These are phyloP conservation scores for Dallia pectoralis DNA, from an alignment of 2,797 vertebrate genomes.

Conservation along the genomic window DNA sequence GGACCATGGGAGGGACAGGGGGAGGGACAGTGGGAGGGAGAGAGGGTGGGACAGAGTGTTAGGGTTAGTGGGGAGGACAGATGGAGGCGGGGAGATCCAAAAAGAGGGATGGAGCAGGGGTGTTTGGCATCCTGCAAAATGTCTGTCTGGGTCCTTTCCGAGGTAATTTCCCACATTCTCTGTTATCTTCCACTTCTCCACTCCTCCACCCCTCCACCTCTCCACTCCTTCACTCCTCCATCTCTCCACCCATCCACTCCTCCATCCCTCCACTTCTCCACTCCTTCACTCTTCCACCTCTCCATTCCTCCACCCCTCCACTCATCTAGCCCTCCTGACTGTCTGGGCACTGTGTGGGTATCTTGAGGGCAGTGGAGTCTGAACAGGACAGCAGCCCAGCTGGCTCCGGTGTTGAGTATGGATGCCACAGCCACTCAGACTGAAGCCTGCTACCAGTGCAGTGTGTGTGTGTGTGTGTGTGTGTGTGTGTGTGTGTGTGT, in stretches of 20 bases:
- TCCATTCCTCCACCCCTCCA: not conserved
- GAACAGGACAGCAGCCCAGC: not conserved
- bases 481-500: not conserved
- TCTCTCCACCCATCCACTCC: no score
- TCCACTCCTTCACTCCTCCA: not conserved
- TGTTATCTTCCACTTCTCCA: not conserved
- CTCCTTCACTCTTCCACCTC: not conserved
- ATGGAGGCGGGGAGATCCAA: no score
- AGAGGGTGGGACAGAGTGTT: not conserved
- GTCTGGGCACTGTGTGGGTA: not conserved
- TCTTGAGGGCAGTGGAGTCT: not conserved
- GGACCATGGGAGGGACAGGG: not conserved
- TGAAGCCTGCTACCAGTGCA: not conserved
- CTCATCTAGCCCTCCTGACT: not conserved
- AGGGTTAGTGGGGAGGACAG: not conserved
- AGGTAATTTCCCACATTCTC: not conserved
- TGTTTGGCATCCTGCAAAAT: not conserved
- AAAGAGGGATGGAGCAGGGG: not conserved
- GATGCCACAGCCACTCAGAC: not conserved
- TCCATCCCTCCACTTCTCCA: not conserved
- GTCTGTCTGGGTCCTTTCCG: not conserved
- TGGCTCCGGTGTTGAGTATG: not conserved
- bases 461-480: not conserved
- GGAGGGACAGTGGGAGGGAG: not conserved
- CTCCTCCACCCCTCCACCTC: not conserved